Base-by-base conservation (phyloP, 2,888 invertebrate genomes). In the Chrysolina haemoptera region DNA sequence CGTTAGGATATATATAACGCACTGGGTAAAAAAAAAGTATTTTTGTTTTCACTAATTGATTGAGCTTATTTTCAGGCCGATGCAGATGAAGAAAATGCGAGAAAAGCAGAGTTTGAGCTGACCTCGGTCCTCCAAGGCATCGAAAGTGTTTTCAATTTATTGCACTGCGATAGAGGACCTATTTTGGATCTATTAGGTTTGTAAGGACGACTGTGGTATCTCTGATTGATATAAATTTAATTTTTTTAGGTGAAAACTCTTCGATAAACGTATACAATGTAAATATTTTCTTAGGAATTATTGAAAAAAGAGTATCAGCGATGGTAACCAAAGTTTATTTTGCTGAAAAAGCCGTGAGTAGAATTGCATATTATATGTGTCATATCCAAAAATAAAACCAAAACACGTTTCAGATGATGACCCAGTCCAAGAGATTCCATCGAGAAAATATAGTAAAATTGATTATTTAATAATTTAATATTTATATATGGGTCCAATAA, bases 281-380 rank as follows among this genome's bases (percentile, higher is more conserved):
- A 1, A 92, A 94, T 78, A 91, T 96, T 18, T 96, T 95, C 85
- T 91, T 97, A 82, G 95, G 95, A 75, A 92, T 95, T 46, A 92
- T 97, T 77, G 96, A 96, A 84, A 93, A 94, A 84, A 92, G 93
- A 75, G 91, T 94, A 18, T 90, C 90, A 16, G 92, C 93, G 78
- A 89, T 94, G 78, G 90, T 94, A 62, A 90, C 89, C 77, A 88
- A 90, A 73, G 89, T 89, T 27, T 88, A 89, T 78, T 90, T 84
- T 75, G 85, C 84, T 66, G 86, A 87, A 78, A 86, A 84, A 81
- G 82, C 82, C 8, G 81, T 82, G 79, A 81, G 78, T 74, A 63
- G 22, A 9, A 16, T 50, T 9, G 6, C 40, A 16, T 9, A 1
- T n/a, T 10, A 1, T 16, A 6, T 43, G 18, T 65, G n/a, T 3